Base-by-base conservation (phyloP, 2,113 vertebrate species). In the Toxostoma redivivum region DNA sequence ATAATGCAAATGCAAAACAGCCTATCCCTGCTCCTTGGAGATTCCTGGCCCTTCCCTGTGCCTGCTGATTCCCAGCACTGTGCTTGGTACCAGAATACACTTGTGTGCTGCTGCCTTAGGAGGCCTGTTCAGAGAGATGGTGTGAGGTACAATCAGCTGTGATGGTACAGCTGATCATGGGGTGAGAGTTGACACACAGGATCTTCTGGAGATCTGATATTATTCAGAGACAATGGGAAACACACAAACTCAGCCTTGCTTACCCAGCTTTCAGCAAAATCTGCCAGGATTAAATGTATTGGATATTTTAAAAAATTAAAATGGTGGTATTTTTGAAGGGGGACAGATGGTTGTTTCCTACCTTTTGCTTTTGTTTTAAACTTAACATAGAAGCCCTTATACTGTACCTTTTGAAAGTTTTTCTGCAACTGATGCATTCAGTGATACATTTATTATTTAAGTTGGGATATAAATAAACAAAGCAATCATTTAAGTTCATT, bases 311-410 rank as follows among this genome's bases (percentile, higher is more conserved):
- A 4, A 23, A 79, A 81, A 71, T 51, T 28, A 24, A 91, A 91
- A 64, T 25, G 6, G 15, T 70, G 38, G 73, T 95, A 4, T 58
- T 95, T 92, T 74, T 57, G 81, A 86, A 84, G 57, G 3, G 62
- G 48, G 42, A 10, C 77, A 86, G 77, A 65, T 83, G 73, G 72
- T 70, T 45, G 11, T 28, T 88, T 95, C 81, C 47, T 92, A 47
- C 72, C 69, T 96, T 81, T 86, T 54, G 80, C 50, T 90, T 71
- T 86, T 74, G 23, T 70, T 88, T 88, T 62, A 44, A 83, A 83
- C 42, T 70, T 72, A 58, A 33, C 2, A 0, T 20, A 48, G 48
- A 65, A 72, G 9, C 15, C 8, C 21, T 81, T 61, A 22, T 5
- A 2, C 27, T 38, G 20, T 45, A 72, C 48, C 54, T 88, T 88